Conservation (phyloP, 1,140 invertebrate species). For the Macrosteles quadrilineatus region DNA sequence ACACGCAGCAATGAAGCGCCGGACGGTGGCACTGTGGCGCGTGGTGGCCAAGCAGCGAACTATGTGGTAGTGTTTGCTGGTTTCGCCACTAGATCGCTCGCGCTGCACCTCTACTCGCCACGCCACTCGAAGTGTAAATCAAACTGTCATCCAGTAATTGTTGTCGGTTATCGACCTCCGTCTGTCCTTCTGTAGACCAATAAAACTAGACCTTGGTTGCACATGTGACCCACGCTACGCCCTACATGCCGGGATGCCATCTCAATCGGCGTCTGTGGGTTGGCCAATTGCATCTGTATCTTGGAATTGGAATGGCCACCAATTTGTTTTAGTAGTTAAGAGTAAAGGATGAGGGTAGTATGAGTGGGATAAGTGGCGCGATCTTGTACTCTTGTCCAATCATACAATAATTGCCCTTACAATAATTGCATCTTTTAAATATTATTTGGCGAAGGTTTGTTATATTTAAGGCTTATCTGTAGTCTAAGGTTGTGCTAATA, state of each 20-base stretch:
- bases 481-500: too few relatives aligned
- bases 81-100: not conserved
- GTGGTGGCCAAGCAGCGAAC: not conserved
- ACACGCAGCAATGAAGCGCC: not conserved
- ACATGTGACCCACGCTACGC: not conserved
- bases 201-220: conserved; percentile 12
- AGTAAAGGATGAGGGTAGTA: too few relatives aligned
- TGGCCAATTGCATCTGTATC: too few relatives aligned
- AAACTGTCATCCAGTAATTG: conserved; percentile 8
- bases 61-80: not conserved
- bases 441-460: too few relatives aligned
- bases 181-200: not conserved
- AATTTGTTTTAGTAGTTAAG: too few relatives aligned
- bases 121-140: not conserved
- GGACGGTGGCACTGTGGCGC: not conserved
- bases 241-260: not conserved
- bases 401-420: too few relatives aligned
- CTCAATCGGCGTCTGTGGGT: too few relatives aligned
- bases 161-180: conserved; percentile 7
- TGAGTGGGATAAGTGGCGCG: too few relatives aligned
- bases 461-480: too few relatives aligned
- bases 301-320: too few relatives aligned
- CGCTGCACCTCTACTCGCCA: not conserved
- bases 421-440: too few relatives aligned
- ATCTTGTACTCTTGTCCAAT: too few relatives aligned